Evolutionary conservation across 2,888 invertebrate genomes (phyloP).

Genomic region (Ecliptopera silaceata): DNA sequence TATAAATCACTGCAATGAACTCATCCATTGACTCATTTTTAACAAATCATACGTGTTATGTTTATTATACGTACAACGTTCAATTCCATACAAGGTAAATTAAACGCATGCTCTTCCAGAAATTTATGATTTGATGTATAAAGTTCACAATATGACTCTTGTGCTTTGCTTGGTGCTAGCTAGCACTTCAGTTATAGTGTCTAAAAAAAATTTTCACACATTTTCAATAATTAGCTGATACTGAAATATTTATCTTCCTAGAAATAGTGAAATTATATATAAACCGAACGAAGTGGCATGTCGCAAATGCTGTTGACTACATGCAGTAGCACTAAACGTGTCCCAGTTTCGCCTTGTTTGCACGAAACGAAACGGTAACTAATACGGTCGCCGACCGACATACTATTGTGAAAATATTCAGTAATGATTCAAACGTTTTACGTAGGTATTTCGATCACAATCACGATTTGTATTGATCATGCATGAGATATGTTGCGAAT

Average conservation of each 20-base stretch:
- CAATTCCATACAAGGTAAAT: neutral
- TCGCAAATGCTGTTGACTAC: constrained; percentile 41
- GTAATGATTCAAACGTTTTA: neutral
- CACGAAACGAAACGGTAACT: constrained; percentile 56
- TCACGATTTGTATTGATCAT: neutral
- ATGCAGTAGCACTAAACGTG: constrained; percentile 44
- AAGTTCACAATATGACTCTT: too few relatives aligned
- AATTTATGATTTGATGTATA: too few relatives aligned
- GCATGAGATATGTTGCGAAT: neutral
- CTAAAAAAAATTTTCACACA: neutral
- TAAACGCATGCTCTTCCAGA: neutral
- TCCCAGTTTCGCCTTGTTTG: constrained; percentile 60
- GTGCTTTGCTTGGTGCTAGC: too few relatives aligned
- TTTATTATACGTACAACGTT: neutral
- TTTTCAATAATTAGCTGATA: neutral
- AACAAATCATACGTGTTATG: neutral
- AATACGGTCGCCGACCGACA: constrained; percentile 54
- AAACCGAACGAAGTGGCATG: constrained; percentile 22
- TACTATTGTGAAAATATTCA: constrained; percentile 37
- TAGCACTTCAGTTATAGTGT: too few relatives aligned
- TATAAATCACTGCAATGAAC: neutral
- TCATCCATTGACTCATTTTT: neutral
- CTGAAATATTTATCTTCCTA: neutral
- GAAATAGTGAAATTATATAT: constrained; percentile 11
- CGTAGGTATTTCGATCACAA: neutral